Conservation (phyloP, 2,113 vertebrate genomes). For the Gnathonemus echidnorhynchus region DNA sequence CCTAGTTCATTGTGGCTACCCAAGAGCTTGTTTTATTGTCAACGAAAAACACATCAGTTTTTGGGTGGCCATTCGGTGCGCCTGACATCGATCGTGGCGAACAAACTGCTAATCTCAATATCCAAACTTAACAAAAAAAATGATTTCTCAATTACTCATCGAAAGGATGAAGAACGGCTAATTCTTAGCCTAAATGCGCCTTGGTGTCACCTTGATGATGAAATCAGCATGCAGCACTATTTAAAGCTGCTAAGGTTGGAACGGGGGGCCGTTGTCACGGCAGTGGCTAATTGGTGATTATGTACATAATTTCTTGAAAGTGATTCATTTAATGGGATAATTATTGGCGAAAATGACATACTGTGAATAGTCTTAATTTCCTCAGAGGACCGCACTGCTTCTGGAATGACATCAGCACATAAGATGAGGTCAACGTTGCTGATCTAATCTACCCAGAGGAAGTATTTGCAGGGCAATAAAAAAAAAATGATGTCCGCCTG, state of each 20-base stretch:
- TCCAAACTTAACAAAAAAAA: neutral
- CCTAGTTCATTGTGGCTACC: neutral
- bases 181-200: conserved; percentile 6
- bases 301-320: conserved; percentile 19
- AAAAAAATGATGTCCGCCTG: neutral
- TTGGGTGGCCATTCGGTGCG: neutral
- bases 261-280: neutral
- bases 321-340: conserved; percentile 25
- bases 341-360: conserved; percentile 27
- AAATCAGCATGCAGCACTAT: conserved; percentile 11
- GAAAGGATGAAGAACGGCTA: neutral
- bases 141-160: neutral
- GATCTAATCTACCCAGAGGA: conserved; percentile 23
- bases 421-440: conserved; percentile 11
- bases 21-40: neutral
- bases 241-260: conserved; percentile 3
- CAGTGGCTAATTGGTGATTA: conserved; percentile 17
- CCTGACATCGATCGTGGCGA: neutral
- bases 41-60: neutral
- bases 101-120: neutral
- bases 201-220: conserved; percentile 7
- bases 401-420: conserved; percentile 21
- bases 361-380: conserved; percentile 12
- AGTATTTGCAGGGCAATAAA: conserved; percentile 1
- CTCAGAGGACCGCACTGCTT: neutral